These are phyloP conservation scores for Channa striata DNA, from an alignment of 2,797 vertebrate genomes.

Conservation along the genomic window DNA sequence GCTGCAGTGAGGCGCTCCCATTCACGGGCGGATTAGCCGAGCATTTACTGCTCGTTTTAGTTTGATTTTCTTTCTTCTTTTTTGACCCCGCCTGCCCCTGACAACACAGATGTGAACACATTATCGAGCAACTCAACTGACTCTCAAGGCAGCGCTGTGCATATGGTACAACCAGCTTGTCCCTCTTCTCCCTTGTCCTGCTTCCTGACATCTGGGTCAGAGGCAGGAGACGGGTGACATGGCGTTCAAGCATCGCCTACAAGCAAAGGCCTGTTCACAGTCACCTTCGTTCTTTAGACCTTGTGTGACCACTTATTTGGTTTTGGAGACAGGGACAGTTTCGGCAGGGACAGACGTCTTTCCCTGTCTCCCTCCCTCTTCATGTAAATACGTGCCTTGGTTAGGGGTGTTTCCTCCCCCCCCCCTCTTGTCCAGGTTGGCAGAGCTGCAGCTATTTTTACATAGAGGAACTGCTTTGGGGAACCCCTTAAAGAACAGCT, in stretches of 20 bases:
- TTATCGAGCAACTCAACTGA: slow-evolving; percentile 2
- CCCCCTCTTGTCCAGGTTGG: slow-evolving; percentile 39
- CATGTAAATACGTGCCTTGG: slow-evolving; percentile 26
- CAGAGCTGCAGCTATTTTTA: slow-evolving; percentile 68
- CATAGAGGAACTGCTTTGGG: slow-evolving; percentile 61
- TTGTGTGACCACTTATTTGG: neutral
- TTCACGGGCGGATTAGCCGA: slow-evolving; percentile 84
- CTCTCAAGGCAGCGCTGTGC: slow-evolving; percentile 19
- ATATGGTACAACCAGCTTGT: slow-evolving; percentile 13
- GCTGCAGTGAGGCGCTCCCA: slow-evolving; percentile 81
- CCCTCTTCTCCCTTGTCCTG: neutral
- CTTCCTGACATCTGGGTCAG: slow-evolving; percentile 42
- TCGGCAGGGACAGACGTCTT: neutral
- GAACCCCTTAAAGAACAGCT: slow-evolving; percentile 60
- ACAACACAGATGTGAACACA: slow-evolving; percentile 38
- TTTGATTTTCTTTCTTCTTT: slow-evolving; percentile 27
- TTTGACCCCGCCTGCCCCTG: slow-evolving; percentile 1
- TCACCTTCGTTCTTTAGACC: neutral
- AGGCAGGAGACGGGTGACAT: slow-evolving; percentile 25
- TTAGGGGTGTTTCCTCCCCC: slow-evolving; percentile 1
- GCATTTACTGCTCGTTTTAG: slow-evolving; percentile 65
- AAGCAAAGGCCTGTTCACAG: neutral
- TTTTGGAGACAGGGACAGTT: no score
- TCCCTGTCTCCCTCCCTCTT: neutral
- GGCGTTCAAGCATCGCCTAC: neutral